A percentile compares a stretch with the other conserved stretches of the same genome.
Evolutionary conservation across 2,797 vertebrate genomes (phyloP).

Genomic region (Lepidocolaptes lacrymiger): DNA sequence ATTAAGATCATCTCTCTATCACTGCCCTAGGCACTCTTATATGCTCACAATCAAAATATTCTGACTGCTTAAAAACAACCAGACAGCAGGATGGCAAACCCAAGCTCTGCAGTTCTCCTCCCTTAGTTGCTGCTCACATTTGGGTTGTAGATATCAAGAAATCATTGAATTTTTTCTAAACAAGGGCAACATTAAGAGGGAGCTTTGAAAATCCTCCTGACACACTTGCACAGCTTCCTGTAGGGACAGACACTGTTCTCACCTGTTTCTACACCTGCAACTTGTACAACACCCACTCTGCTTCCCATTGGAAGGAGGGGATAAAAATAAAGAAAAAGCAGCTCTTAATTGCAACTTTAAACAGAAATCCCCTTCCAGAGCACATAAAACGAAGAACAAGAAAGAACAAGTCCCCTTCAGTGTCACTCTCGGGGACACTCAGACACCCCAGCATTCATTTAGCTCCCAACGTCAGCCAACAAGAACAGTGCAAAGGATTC

Average conservation of each 20-base stretch:
- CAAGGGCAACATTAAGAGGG: background rate
- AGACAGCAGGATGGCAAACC: background rate
- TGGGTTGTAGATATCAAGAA: background rate
- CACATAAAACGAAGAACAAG: background rate
- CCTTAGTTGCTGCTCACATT: background rate
- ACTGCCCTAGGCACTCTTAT: background rate
- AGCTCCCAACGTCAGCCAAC: background rate
- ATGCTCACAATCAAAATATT: background rate
- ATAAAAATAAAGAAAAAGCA: background rate
- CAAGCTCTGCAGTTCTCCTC: background rate
- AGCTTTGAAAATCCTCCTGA: background rate
- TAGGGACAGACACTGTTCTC: background rate
- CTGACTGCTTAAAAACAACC: background rate
- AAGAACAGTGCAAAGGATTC: background rate
- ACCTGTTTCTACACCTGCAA: background rate
- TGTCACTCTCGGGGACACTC: background rate
- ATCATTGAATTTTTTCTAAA: background rate
- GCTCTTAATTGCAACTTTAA: background rate
- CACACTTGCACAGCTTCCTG: fast-evolving
- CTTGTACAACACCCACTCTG: background rate
- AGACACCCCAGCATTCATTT: background rate
- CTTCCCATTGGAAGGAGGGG: background rate
- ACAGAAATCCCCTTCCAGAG: background rate
- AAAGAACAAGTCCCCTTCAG: background rate
- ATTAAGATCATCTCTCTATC: background rate